Percentiles rank a stretch among this genome's conserved stretches.
These are phyloP conservation scores for Phainopepla nitens DNA, from an alignment of 2,113 vertebrate genomes.

Conservation along the genomic window DNA sequence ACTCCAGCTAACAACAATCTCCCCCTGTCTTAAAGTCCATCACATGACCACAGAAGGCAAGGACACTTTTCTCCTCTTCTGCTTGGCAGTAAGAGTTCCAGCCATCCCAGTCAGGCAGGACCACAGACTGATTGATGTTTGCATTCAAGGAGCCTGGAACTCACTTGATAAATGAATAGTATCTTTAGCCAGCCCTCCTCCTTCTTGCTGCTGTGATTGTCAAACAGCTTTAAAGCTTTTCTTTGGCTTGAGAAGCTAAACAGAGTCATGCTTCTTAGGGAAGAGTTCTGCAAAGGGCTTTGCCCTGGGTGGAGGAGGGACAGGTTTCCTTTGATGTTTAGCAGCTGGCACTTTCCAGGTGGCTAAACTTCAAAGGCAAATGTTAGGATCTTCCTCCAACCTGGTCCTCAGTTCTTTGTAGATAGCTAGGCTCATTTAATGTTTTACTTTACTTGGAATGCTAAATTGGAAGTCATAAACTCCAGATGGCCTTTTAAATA, in stretches of 20 bases:
- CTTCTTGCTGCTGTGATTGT: background rate
- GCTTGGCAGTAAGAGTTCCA: background rate
- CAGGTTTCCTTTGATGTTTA: slow-evolving; percentile 58
- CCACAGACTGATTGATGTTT: slow-evolving; percentile 3
- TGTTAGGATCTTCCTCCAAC: slow-evolving; percentile 39
- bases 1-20: background rate
- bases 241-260: slow-evolving; percentile 36
- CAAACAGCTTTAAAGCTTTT: slow-evolving; percentile 35
- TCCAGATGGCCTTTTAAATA: slow-evolving; percentile 57
- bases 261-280: slow-evolving; percentile 34
- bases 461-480: slow-evolving; percentile 56
- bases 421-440: slow-evolving; percentile 38
- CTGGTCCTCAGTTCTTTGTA: slow-evolving; percentile 35
- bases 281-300: slow-evolving; percentile 17
- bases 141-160: background rate
- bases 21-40: background rate
- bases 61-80: background rate
- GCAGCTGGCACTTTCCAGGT: slow-evolving; percentile 38
- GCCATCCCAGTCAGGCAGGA: background rate
- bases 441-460: slow-evolving; percentile 43
- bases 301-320: slow-evolving; percentile 44
- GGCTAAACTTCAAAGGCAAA: slow-evolving; percentile 61
- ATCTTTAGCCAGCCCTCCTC: slow-evolving; percentile 1
- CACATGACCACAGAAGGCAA: background rate
- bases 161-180: slow-evolving; percentile 10